Evolutionary conservation across 2,113 vertebrate species (phyloP).

Genomic region (Barbus barbus): DNA sequence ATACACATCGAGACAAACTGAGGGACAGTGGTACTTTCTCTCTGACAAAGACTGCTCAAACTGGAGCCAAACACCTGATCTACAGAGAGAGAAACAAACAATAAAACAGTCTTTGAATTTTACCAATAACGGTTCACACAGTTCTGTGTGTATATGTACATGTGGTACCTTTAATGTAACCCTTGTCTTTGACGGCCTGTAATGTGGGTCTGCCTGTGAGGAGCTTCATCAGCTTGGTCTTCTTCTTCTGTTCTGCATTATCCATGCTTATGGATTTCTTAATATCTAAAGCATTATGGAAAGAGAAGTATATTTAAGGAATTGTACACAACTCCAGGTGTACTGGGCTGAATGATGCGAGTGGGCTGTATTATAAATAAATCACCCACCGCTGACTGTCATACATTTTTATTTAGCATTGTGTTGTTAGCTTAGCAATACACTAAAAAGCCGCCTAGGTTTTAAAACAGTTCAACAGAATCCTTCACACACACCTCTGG

Average conservation of each 20-base stretch:
- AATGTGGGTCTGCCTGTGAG: conserved; percentile 90
- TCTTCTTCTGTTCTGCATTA: conserved; percentile 88
- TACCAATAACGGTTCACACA: neutral
- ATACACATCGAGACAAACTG: conserved; percentile 90
- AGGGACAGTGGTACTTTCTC: conserved; percentile 87
- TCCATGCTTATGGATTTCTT: conserved; percentile 85
- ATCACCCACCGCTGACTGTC: neutral
- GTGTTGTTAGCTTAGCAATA: neutral
- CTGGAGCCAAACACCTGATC: conserved; percentile 96
- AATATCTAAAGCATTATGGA: conserved; percentile 70
- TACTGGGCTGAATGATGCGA: neutral
- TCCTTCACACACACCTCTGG: conserved; percentile 69
- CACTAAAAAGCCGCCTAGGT: neutral
- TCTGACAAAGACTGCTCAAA: conserved; percentile 87
- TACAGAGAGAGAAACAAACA: conserved; percentile 58
- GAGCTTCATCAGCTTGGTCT: conserved; percentile 95
- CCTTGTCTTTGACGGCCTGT: conserved; percentile 94
- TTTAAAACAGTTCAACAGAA: neutral
- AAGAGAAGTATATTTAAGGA: conserved; percentile 20
- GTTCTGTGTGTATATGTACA: neutral
- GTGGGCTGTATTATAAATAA: neutral
- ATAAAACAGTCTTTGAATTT: neutral
- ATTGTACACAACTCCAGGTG: neutral
- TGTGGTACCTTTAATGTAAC: conserved; percentile 92
- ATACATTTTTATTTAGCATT: neutral